Evolutionary conservation across 2,113 vertebrate species (phyloP).

Genomic region (Cisticola juncidis): DNA sequence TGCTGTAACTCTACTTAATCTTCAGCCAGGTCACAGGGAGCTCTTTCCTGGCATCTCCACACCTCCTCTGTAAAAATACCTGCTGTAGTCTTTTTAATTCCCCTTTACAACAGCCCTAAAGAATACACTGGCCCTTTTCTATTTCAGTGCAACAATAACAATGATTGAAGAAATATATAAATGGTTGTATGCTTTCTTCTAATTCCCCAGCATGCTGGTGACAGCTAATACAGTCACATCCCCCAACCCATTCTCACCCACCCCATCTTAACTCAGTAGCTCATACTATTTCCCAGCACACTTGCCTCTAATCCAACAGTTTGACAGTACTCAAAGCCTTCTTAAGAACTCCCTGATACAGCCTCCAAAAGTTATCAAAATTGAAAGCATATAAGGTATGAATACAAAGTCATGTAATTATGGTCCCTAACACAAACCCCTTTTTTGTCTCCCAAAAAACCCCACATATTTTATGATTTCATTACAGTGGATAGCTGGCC

Average conservation of each 20-base stretch:
- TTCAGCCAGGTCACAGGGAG: neutral
- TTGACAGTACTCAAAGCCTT: neutral
- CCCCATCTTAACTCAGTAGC: neutral
- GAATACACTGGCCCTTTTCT: neutral
- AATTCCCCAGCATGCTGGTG: neutral
- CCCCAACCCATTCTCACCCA: neutral
- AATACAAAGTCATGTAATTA: neutral
- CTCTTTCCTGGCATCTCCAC: neutral
- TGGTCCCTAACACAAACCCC: neutral
- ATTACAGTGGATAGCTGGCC: neutral
- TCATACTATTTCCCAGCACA: neutral
- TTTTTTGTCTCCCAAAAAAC: neutral
- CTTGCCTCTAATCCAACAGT: neutral
- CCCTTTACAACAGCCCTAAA: neutral
- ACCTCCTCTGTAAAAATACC: neutral
- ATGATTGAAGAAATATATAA: neutral
- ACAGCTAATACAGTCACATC: neutral
- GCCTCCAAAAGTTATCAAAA: neutral
- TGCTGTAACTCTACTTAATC: neutral
- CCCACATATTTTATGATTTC: neutral
- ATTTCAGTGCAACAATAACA: neutral
- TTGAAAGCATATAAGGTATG: rapidly evolving
- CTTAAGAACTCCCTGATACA: neutral
- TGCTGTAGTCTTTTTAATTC: neutral
- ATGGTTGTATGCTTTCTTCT: neutral